A percentile compares a stretch with the other conserved stretches of the same genome.
phyloP scores from a whole-genome alignment of 2,888 invertebrate species.

The Emmelina monodactyla region DNA sequence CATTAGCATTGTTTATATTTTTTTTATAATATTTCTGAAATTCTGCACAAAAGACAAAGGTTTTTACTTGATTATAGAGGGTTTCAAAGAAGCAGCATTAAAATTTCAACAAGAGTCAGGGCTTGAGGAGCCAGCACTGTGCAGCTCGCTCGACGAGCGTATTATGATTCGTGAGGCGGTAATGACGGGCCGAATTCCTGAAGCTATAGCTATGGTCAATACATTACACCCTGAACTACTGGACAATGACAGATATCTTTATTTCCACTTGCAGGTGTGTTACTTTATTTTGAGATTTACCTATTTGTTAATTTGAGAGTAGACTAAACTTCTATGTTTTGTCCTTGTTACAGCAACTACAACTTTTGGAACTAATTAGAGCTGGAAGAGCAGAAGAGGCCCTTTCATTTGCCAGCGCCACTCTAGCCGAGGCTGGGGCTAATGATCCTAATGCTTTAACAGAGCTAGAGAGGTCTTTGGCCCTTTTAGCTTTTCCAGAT shows the following conservation, averaged over 20 bases:
- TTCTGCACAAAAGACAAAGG: too few species aligned
- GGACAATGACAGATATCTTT: conserved; percentile 93
- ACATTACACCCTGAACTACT: conserved; percentile 92
- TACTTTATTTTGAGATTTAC: neutral
- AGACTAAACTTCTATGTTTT: neutral
- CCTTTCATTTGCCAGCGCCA: conserved; percentile 87
- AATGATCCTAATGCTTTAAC: conserved; percentile 74
- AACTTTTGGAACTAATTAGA: conserved; percentile 87
- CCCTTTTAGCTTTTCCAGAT: conserved; percentile 95
- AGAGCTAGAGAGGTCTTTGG: conserved; percentile 92
- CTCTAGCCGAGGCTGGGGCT: conserved; percentile 89
- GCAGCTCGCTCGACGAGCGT: conserved; percentile 87
- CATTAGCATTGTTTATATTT: conserved; percentile 5
- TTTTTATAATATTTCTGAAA: too few species aligned
- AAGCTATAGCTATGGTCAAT: conserved; percentile 93
- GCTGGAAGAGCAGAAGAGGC: conserved; percentile 88
- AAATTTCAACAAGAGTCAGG: conserved; percentile 97
- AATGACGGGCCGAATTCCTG: conserved; percentile 89
- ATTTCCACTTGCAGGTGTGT: conserved; percentile 94
- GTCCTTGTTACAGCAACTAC: conserved; percentile 74
- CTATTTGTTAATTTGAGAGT: neutral
- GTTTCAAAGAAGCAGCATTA: conserved; percentile 95
- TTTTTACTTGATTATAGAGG: conserved; percentile 66
- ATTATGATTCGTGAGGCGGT: conserved; percentile 94
- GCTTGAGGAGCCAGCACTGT: conserved; percentile 55